Percentiles rank a stretch among this genome's conserved stretches.
Conservation (phyloP, 2,113 vertebrate species). For the Pseudorectes ferrugineus region DNA sequence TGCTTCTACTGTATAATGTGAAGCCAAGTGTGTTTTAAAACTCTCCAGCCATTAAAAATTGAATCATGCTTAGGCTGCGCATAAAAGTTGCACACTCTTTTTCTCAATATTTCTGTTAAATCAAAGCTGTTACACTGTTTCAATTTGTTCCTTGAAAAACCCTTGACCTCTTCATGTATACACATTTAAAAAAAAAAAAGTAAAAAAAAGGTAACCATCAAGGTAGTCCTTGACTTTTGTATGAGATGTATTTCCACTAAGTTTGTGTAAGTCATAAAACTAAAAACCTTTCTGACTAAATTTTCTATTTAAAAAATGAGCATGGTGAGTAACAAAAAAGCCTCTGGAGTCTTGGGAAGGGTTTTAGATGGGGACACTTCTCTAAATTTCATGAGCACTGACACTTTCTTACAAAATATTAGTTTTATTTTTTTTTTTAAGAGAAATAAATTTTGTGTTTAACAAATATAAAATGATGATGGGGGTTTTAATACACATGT, state of each 20-base stretch:
- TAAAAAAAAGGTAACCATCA: not conserved
- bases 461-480: not conserved
- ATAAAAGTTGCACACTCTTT: not conserved
- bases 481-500: accelerated
- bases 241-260: not conserved
- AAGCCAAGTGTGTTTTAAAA: not conserved
- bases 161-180: not conserved
- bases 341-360: not conserved
- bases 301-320: not conserved
- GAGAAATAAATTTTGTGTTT: not conserved
- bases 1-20: not conserved
- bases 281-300: not conserved
- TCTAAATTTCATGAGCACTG: not conserved
- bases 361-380: not conserved
- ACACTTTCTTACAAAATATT: not conserved
- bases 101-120: not conserved
- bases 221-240: not conserved
- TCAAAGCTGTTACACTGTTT: not conserved
- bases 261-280: not conserved
- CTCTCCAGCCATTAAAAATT: not conserved
- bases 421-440: not conserved
- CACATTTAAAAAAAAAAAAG: no score
- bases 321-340: not conserved
- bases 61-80: not conserved
- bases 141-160: not conserved